Percentiles rank a stretch among this genome's conserved stretches.
Conservation (phyloP, 2,888 invertebrate species). For the Nomada fabriciana region DNA sequence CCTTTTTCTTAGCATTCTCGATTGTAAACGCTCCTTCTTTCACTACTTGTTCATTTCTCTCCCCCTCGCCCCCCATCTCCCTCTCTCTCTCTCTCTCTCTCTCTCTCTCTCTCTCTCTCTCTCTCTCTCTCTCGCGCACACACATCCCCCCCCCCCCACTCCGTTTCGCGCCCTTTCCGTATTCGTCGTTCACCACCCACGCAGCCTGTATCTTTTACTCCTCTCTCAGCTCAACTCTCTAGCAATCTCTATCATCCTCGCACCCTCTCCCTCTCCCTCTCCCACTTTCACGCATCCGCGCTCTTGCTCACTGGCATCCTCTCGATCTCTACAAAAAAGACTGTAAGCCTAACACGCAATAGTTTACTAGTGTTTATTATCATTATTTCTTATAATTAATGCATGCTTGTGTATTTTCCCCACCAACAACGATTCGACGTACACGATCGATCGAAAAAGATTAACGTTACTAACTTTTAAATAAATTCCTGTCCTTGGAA, state of each 20-base stretch:
- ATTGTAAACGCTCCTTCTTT: too few species aligned
- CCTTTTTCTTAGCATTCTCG: not conserved
- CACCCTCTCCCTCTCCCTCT: conserved; percentile 10
- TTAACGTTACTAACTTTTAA: not conserved
- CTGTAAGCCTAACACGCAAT: conserved; percentile 76
- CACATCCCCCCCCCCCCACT: not conserved
- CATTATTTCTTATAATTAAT: conserved; percentile 74
- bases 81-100: not conserved
- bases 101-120: not conserved
- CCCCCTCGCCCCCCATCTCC: too few species aligned
- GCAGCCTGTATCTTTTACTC: conserved; percentile 2
- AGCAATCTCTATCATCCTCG: not conserved
- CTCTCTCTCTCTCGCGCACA: not conserved
- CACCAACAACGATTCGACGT: conserved; percentile 68
- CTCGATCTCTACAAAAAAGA: conserved; percentile 73
- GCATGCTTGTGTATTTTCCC: conserved; percentile 66
- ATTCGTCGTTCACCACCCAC: conserved; percentile 4
- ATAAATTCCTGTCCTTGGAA: not conserved
- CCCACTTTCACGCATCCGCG: conserved; percentile 7
- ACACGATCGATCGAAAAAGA: conserved; percentile 51
- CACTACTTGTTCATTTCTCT: too few species aligned
- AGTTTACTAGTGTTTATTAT: conserved; percentile 76
- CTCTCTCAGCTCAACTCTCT: not conserved
- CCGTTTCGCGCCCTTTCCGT: not conserved
- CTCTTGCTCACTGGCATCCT: conserved; percentile 46